Base-by-base conservation (phyloP, 2,888 invertebrate species). In the Coenonympha arcania region DNA sequence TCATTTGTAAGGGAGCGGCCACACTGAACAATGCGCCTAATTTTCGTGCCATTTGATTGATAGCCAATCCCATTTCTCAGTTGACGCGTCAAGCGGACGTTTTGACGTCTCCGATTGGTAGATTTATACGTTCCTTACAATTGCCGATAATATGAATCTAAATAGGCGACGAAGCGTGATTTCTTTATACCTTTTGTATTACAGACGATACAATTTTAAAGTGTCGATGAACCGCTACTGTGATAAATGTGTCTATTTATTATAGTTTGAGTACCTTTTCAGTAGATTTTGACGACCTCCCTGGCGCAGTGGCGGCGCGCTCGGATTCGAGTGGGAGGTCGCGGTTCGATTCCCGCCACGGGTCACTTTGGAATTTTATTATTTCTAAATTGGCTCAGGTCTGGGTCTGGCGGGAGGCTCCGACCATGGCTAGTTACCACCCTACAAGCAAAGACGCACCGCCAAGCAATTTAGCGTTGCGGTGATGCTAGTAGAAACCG, bases 31-130 rank as follows among this genome's bases (percentile, higher is more conserved):
- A 84, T 84, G 69, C 69, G 65, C 62, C 69, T 82, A 81, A 83
- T 84, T 81, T 79, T 75, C 68, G 66, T 75, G 65, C 65, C 63
- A 55, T 56, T 69, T 84, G 85, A 85, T 85, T 78, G 82, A 84
- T 84, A 63, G 76, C 71, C 79, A 68, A 77, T 77, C 73, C 63
- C 56, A 61, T 62, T 64, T 60, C 62, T 60, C 63, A 60, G 69
- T 65, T 77, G 76, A 76, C 76, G 72, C 68, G 71, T 73, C 74
- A 73, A 72, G 68, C 55, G 55, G 66, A 66, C 69, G 63, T 67
- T 72, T 68, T 71, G 71, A 72, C 68, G 64, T 59, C 55, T 61
- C 59, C 60, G 63, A 70, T 72, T 66, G 66, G 63, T 64, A 66
- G 71, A 75, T 73, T 73, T 73, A 72, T 74, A 57, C 48, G 55